Conservation (phyloP, 1,140 invertebrate species). For the Trichomalopsis sarcophagae region DNA sequence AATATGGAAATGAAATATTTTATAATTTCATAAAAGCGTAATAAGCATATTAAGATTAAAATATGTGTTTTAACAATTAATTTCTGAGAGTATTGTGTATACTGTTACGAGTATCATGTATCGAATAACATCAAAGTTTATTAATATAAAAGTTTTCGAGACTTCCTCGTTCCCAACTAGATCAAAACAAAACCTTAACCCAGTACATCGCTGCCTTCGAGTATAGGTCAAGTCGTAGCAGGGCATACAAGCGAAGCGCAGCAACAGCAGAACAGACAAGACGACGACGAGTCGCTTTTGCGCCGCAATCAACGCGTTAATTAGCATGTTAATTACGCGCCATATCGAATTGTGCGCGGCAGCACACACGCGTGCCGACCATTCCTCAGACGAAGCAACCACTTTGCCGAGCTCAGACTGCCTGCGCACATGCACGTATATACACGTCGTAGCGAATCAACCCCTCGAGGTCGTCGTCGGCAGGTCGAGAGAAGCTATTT, state of each 20-base stretch:
- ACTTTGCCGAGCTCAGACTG: neutral
- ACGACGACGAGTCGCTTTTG: constrained; percentile 19
- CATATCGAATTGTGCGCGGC: constrained; percentile 40
- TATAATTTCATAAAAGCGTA: too few relatives aligned
- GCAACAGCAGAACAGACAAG: neutral
- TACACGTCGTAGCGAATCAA: neutral
- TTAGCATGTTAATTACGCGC: constrained; percentile 64
- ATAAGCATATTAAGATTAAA: too few relatives aligned
- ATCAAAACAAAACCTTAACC: neutral
- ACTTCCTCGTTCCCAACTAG: too few relatives aligned
- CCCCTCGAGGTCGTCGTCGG: neutral
- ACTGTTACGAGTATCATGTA: too few relatives aligned
- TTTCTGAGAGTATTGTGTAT: too few relatives aligned
- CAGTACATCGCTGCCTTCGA: neutral
- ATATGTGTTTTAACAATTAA: too few relatives aligned
- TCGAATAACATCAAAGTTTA: too few relatives aligned
- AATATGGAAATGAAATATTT: too few relatives aligned
- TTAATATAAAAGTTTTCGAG: too few relatives aligned
- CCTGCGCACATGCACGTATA: neutral
- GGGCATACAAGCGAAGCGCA: constrained; percentile 31
- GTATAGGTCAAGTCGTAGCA: neutral
- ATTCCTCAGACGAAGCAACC: neutral
- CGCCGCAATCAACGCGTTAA: constrained; percentile 60
- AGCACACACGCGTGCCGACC: neutral
- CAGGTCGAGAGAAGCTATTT: neutral